Evolutionary conservation across 2,888 invertebrate genomes (phyloP).

Genomic region (Crioceris asparagi): DNA sequence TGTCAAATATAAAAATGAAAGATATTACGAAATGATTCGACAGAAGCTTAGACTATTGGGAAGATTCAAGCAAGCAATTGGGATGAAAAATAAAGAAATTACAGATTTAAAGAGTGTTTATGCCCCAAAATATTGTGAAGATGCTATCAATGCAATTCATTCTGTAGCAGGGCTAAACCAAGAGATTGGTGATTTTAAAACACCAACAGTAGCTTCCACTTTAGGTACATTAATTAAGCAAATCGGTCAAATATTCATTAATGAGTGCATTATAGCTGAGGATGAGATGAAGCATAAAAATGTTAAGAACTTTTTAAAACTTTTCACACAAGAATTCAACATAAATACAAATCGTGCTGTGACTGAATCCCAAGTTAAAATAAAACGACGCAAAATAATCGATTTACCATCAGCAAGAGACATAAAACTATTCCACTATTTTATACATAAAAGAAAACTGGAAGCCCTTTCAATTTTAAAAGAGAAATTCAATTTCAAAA

Average conservation of each 20-base stretch:
- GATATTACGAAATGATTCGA: slow-evolving; percentile 18
- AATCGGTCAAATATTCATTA: slow-evolving; percentile 9
- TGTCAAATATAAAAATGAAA: slow-evolving; percentile 12
- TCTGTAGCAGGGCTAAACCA: slow-evolving; percentile 13
- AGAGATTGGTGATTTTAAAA: slow-evolving; percentile 9
- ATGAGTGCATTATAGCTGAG: slow-evolving; percentile 6
- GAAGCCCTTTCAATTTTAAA: not conserved
- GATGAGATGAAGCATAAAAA: slow-evolving; percentile 3
- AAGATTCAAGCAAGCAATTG: slow-evolving; percentile 11
- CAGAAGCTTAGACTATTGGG: slow-evolving; percentile 16
- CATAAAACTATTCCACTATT: slow-evolving; percentile 5
- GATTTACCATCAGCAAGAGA: slow-evolving; percentile 6
- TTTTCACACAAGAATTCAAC: slow-evolving; percentile 4
- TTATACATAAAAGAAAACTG: slow-evolving; percentile 3
- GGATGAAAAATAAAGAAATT: slow-evolving; percentile 10
- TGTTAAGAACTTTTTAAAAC: slow-evolving; percentile 5
- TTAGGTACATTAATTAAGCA: slow-evolving; percentile 17
- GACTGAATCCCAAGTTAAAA: slow-evolving; percentile 8
- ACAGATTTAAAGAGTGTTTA: slow-evolving; percentile 16
- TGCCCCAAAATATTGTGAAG: slow-evolving; percentile 15
- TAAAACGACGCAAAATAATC: slow-evolving; percentile 5
- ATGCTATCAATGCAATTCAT: slow-evolving; percentile 13
- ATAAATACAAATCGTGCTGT: slow-evolving; percentile 7
- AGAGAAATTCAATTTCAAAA: not conserved
- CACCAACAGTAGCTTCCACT: slow-evolving; percentile 15